These are phyloP conservation scores for Cassiopea xamachana DNA, from an alignment of 30 jellyfish, hydroid and myxozoan species.

Conservation along the genomic window DNA sequence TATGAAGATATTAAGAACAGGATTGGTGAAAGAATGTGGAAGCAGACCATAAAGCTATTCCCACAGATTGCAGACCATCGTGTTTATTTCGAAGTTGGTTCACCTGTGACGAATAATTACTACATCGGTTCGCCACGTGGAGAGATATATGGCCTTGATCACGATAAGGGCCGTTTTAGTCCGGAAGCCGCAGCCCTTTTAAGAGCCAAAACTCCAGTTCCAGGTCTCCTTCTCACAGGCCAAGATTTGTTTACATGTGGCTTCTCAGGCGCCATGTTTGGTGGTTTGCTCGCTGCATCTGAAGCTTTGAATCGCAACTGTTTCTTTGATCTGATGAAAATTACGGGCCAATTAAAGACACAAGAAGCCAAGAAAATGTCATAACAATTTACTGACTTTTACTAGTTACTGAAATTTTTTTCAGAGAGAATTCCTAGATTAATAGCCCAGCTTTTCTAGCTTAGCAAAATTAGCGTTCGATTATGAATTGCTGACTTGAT, in stretches of 20 bases:
- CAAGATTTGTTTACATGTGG: conserved; percentile 94
- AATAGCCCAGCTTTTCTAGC: no score
- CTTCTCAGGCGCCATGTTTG: conserved; percentile 91
- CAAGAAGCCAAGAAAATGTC: conserved; percentile 41
- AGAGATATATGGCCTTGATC: conserved; percentile 93
- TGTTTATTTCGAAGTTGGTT: conserved; percentile 90
- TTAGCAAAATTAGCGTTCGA: no score
- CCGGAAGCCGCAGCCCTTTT: conserved; percentile 60
- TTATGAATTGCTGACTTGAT: no score
- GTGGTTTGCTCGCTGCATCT: conserved; percentile 91
- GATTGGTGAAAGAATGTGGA: conserved; percentile 89
- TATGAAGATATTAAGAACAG: conserved; percentile 80
- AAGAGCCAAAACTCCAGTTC: conserved; percentile 81
- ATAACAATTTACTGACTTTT: no score
- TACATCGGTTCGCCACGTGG: conserved; percentile 93
- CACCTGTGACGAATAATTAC: conserved; percentile 88
- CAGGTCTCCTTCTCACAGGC: conserved; percentile 92
- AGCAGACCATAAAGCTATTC: conserved; percentile 78
- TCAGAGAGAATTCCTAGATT: no score
- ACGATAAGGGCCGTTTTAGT: conserved; percentile 70
- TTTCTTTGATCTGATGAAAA: conserved; percentile 67
- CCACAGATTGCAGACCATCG: conserved; percentile 85
- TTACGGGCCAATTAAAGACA: conserved; percentile 43
- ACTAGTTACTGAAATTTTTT: no score
- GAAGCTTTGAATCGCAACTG: conserved; percentile 80